Evolutionary conservation across 2,113 vertebrate genomes (phyloP).

Genomic region (Aepyceros melampus): DNA sequence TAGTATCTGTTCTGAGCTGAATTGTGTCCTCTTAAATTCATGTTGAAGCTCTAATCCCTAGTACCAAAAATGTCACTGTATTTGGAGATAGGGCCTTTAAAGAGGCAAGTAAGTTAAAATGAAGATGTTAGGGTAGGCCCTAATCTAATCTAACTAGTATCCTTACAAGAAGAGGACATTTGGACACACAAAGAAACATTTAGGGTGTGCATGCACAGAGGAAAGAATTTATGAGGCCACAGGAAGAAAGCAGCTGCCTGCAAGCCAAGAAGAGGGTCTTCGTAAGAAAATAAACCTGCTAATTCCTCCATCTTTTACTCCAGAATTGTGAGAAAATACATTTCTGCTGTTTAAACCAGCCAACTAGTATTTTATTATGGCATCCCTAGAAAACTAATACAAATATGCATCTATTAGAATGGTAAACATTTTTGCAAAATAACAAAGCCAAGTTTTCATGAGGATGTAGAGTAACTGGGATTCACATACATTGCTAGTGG

Average conservation of each 20-base stretch:
- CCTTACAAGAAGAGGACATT: background rate
- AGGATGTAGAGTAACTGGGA: background rate
- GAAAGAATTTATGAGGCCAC: background rate
- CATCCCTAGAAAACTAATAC: background rate
- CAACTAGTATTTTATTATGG: background rate
- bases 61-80: background rate
- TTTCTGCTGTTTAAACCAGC: background rate
- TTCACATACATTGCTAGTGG: background rate
- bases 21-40: background rate
- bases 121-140: background rate
- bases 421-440: background rate
- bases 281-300: background rate
- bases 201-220: fast-evolving
- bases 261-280: background rate
- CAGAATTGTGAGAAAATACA: background rate
- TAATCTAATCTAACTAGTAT: background rate
- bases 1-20: background rate
- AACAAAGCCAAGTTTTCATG: background rate
- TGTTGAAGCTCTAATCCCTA: background rate
- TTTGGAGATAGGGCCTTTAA: background rate
- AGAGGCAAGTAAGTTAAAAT: background rate
- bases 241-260: background rate
- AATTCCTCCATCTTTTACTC: background rate
- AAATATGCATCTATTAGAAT: background rate
- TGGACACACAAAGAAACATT: background rate